A percentile compares a stretch with the other conserved stretches of the same genome.
Evolutionary conservation across 2,113 vertebrate genomes (phyloP).

Genomic region (Canis aureus): DNA sequence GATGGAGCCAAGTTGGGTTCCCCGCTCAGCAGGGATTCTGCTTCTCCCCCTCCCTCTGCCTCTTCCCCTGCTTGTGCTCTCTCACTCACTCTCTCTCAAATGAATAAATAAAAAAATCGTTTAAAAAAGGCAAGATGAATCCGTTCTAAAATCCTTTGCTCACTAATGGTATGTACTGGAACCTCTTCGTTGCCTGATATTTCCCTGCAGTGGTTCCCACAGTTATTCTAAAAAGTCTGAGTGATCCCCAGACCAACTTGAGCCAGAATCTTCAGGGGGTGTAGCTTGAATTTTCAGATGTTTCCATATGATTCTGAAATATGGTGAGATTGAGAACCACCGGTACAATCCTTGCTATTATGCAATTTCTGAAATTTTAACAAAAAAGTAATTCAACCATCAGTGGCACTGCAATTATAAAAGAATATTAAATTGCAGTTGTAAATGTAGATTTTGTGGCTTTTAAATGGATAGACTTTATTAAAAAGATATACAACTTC

Average conservation of each 20-base stretch:
- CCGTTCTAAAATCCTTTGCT: neutral
- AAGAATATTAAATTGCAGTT: neutral
- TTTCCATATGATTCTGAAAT: conserved; percentile 39
- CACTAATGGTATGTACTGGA: neutral
- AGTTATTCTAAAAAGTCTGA: neutral
- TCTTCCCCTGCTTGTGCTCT: too few relatives aligned
- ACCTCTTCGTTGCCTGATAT: neutral
- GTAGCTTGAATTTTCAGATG: conserved; percentile 11
- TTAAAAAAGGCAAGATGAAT: neutral
- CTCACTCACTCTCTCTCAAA: neutral
- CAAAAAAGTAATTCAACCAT: neutral
- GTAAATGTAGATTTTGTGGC: conserved; percentile 13
- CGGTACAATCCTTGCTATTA: neutral
- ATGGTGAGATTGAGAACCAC: neutral
- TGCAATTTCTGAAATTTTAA: conserved; percentile 26
- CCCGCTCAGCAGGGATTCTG: neutral
- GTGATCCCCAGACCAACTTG: neutral
- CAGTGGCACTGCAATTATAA: neutral
- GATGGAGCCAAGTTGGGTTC: neutral
- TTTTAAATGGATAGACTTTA: conserved; percentile 30
- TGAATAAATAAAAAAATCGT: neutral
- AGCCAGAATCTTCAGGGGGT: neutral
- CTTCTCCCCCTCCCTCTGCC: neutral
- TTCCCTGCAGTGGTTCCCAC: neutral
- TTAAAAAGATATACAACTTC: conserved; percentile 10